Evolutionary conservation across 2,797 vertebrate species (phyloP).

Genomic region (Acipenser oxyrinchus): DNA sequence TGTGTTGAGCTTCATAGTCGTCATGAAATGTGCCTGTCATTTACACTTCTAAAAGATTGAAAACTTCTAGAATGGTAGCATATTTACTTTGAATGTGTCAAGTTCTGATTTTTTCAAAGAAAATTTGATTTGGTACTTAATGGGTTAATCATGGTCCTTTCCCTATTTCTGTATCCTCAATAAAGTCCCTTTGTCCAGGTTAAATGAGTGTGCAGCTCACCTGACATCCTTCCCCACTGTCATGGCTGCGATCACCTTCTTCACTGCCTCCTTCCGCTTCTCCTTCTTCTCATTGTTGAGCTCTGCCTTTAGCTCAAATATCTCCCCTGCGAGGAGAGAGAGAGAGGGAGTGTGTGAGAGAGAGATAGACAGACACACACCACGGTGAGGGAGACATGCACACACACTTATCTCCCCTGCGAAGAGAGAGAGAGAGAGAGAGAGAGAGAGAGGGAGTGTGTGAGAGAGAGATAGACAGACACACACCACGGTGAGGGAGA

Average conservation of each 20-base stretch:
- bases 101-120: not conserved
- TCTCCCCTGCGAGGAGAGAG: slow-evolving; percentile 75
- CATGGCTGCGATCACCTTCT: slow-evolving; percentile 98
- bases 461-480: not conserved
- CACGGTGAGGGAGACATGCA: not conserved
- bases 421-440: not conserved
- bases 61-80: no score
- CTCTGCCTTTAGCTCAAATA: slow-evolving; percentile 97
- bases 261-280: slow-evolving; percentile 96
- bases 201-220: slow-evolving; percentile 39
- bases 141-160: no score
- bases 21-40: no score
- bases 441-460: not conserved
- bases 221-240: slow-evolving; percentile 98
- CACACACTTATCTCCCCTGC: not conserved
- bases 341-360: not conserved
- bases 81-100: no score
- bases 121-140: not conserved
- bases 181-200: no score
- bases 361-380: not conserved
- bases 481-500: no score
- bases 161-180: no score
- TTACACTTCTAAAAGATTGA: no score
- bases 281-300: slow-evolving; percentile 99
- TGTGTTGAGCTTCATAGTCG: no score